phyloP scores from a whole-genome alignment of 2,888 invertebrate species.

The Cataglyphis livida region DNA sequence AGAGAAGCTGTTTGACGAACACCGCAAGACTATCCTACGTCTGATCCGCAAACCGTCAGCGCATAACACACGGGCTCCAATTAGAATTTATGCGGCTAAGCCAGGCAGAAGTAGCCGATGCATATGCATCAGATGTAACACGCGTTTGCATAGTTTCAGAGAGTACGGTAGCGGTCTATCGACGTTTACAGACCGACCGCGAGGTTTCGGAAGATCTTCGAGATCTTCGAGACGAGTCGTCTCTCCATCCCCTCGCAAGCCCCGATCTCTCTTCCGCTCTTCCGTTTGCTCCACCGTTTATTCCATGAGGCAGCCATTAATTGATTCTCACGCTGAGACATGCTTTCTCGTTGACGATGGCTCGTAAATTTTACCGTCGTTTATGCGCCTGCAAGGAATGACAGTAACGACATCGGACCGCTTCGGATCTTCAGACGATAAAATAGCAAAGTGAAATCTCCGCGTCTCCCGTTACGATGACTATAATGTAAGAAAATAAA shows the following conservation, averaged over 20 bases:
- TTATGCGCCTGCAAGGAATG: conserved; percentile 4
- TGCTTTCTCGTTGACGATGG: conserved; percentile 21
- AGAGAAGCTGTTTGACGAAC: conserved; percentile 35
- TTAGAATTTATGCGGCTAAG: conserved; percentile 74
- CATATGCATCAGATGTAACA: conserved; percentile 78
- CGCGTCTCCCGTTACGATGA: not conserved
- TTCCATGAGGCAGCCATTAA: conserved; percentile 56
- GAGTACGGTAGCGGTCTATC: conserved; percentile 49
- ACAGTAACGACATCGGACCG: conserved; percentile 3
- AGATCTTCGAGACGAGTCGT: conserved; percentile 39
- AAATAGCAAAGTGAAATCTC: conserved; percentile 6
- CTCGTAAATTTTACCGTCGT: conserved; percentile 43
- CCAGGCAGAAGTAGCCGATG: conserved; percentile 74
- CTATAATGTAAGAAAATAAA: conserved; percentile 40
- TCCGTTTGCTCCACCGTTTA: conserved; percentile 8
- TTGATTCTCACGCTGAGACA: conserved; percentile 58
- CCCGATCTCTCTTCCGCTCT: conserved; percentile 15
- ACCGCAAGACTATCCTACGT: conserved; percentile 37
- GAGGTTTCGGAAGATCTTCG: conserved; percentile 35
- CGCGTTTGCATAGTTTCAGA: conserved; percentile 74
- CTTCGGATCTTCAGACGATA: conserved; percentile 11
- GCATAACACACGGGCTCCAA: conserved; percentile 67
- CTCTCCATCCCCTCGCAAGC: conserved; percentile 4
- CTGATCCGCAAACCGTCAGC: conserved; percentile 68
- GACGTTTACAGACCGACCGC: conserved; percentile 59